Evolutionary conservation across 2,797 vertebrate species (phyloP), one percentile per base, ranked within the genome.

Genomic region (Danionella dracula): DNA sequence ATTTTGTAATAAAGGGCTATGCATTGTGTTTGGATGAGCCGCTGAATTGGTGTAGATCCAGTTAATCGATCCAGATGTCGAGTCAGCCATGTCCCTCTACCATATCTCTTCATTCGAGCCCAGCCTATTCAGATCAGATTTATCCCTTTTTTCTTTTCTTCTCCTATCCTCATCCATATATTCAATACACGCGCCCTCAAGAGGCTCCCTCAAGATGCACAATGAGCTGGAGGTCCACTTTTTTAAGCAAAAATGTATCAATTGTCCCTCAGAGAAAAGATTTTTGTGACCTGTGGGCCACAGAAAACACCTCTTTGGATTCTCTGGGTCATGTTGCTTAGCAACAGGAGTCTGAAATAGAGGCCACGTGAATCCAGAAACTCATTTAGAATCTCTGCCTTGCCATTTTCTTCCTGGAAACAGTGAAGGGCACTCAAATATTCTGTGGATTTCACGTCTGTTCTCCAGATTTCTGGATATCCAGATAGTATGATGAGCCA

Each of bases 1-100:
- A 85, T 82, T 81, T 83, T 77, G 67, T 85, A 74, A 82, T 79
- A 79, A 89, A 91, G 89, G 90, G 90, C 90, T 90, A 86, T 79
- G 81, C 85, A 81, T 87, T 79, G 46, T 65, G 46, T 16, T 38
- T 57, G 70, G 60, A 42, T 68, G 65, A 73, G 72, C 45, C 40
- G 60, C 35, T 58, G 61, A 71, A 59, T 60, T 38, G 19, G 19
- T 54, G 51, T 49, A 53, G n/a, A n/a, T n/a, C n/a, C n/a, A n/a
- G n/a, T n/a, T n/a, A 65, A 38, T 48, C 61, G 19, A 27, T 51
- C 38, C 37, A 21, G 34, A 45, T 66, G 64, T 73, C 49, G 64
- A 61, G 12, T 66, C 27, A 44, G 64, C 68, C 35, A 13, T 40
- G 15, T 58, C 48, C 49, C 35, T 62, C 38, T 74, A 35, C 65